phyloP scores from a whole-genome alignment of 2,888 invertebrate species.

The Cheilosia pagana region DNA sequence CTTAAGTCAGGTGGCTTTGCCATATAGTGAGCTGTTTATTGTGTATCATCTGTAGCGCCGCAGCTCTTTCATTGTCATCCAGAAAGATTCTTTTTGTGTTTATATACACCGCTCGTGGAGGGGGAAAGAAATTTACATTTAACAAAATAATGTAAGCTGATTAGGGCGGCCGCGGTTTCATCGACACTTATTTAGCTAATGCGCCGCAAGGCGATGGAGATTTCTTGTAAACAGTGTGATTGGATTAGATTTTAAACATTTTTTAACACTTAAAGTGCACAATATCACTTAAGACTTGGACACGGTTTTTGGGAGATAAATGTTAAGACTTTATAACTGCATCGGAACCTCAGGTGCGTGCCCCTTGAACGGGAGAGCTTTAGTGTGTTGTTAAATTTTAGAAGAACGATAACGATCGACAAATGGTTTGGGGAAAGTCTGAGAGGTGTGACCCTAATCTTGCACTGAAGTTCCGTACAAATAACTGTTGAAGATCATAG shows the following conservation, averaged over 20 bases:
- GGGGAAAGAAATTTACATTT: slow-evolving; percentile 18
- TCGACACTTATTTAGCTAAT: not conserved
- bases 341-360: not conserved
- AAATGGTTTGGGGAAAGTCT: not conserved
- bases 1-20: slow-evolving; percentile 29
- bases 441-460: not conserved
- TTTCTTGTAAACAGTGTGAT: slow-evolving; percentile 23
- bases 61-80: not conserved
- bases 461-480: not conserved
- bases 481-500: no score
- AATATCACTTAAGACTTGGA: no score
- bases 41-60: slow-evolving; percentile 41
- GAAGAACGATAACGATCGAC: not conserved
- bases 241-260: slow-evolving; percentile 29
- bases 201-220: slow-evolving; percentile 6
- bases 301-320: no score
- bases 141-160: slow-evolving; percentile 23
- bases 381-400: not conserved
- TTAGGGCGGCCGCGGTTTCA: not conserved
- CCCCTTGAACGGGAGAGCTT: not conserved
- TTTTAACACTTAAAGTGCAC: not conserved
- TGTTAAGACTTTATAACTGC: no score
- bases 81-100: slow-evolving; percentile 17
- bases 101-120: not conserved
- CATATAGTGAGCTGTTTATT: not conserved